A percentile compares a stretch with the other conserved stretches of the same genome.
Evolutionary conservation across 2,888 invertebrate species (phyloP).

Genomic region (Eilema griseolum): DNA sequence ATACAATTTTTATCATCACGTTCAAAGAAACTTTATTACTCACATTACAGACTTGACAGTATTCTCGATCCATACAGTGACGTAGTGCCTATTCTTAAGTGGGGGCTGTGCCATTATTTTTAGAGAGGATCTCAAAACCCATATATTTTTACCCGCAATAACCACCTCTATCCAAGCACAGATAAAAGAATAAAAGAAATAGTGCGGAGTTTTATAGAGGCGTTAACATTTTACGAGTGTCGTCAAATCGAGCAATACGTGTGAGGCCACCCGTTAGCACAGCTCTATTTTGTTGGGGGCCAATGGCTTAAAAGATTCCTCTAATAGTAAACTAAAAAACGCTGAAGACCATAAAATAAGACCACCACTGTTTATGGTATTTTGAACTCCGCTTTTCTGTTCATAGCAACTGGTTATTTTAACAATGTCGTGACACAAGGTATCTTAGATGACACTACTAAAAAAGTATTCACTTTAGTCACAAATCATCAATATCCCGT

Average conservation of each 20-base stretch:
- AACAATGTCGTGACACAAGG: too few species aligned
- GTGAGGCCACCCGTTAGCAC: conserved; percentile 28
- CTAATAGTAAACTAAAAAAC: not conserved
- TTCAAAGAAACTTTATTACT: not conserved
- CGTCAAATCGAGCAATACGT: conserved; percentile 47
- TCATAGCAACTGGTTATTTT: not conserved
- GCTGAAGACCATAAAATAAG: not conserved
- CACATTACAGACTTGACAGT: not conserved
- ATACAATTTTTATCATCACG: too few species aligned
- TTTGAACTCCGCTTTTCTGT: not conserved
- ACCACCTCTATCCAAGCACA: conserved; percentile 25
- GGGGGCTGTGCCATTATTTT: not conserved
- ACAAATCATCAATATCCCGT: too few species aligned
- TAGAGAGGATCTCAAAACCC: not conserved
- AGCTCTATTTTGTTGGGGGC: conserved; percentile 16
- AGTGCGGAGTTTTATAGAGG: conserved; percentile 40
- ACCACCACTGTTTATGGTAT: not conserved
- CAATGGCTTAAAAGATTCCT: not conserved
- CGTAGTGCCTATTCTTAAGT: not conserved
- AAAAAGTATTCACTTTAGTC: too few species aligned
- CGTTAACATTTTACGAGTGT: conserved; percentile 52
- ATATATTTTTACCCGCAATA: conserved; percentile 6
- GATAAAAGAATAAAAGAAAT: conserved; percentile 31
- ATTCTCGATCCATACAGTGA: not conserved
- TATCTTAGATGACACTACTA: too few species aligned